Evolutionary conservation across 2,797 vertebrate species (phyloP), one percentile per base, ranked within the genome.

Genomic region (Amazona finschi): DNA sequence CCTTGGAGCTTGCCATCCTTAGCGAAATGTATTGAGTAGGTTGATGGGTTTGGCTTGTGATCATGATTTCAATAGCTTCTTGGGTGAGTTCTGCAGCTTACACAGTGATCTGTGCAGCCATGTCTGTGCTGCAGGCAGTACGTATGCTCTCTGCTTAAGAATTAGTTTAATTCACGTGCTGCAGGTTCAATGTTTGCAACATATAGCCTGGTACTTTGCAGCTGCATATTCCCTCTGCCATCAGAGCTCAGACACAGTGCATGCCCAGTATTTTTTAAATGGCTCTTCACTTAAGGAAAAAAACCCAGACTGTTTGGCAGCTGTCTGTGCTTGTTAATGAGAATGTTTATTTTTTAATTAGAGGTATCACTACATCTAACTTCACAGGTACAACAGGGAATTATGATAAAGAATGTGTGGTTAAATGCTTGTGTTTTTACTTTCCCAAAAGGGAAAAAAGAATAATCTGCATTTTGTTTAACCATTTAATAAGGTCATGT

Each of bases 51-150:
- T 65, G 58, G 18, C 14, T 84, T 71, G 25, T 43, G 74, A 83
- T 71, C 24, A 38, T 2, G 2, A 19, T 30, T 69, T 86, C 36
- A 60, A 5, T 12, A 81, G 5, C 10, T 69, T 67, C 65, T 77
- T 41, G 60, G 17, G 24, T 84, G 36, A 3, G 2, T 78, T 90
- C 55, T 81, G 31, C 39, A 58, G 39, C 18, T 33, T 33, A 47
- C 13, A 7, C 2, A 4, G 27, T 11, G 12, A 21, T 46, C 12
- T 0, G 0, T 20, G 7, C 49, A 46, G 24, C n/a, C 16, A 31
- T 0, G 3, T 25, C 5, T 44, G 10, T 31, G 46, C 57, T 57
- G 53, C 28, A 62, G 41, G 60, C 14, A 31, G 28, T 43, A 55
- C 17, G 14, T 46, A 38, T 41, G 13, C 21, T 50, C 44, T 60